Evolutionary conservation across 2,797 vertebrate genomes (phyloP).

Genomic region (Meda fulgida): DNA sequence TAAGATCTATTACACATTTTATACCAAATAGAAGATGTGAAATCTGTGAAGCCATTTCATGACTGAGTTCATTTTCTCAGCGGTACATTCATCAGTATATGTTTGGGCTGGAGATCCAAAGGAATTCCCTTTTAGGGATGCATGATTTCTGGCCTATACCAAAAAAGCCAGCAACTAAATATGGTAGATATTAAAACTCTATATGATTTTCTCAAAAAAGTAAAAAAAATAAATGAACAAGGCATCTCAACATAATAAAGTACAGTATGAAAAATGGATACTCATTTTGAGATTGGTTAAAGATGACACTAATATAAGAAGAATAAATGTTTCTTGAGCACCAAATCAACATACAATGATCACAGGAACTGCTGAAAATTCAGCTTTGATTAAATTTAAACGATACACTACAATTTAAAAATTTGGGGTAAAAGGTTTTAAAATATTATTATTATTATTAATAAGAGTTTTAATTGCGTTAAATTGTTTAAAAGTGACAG

Average conservation of each 20-base stretch:
- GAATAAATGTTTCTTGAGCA: neutral
- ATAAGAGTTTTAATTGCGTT: neutral
- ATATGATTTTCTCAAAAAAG: neutral
- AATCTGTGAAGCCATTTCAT: conserved; percentile 29
- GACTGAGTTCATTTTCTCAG: conserved; percentile 11
- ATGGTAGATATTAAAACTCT: neutral
- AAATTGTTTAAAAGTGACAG: neutral
- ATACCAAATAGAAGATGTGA: conserved; percentile 6
- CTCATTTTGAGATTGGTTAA: neutral
- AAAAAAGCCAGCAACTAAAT: neutral
- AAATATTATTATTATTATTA: neutral
- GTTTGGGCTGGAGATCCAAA: conserved; percentile 2
- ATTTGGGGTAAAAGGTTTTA: neutral
- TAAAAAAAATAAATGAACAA: neutral
- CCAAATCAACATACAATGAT: neutral
- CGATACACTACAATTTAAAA: neutral
- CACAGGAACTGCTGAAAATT: neutral
- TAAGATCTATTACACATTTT: conserved; percentile 19
- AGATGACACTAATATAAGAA: neutral
- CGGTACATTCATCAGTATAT: neutral
- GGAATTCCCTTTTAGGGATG: conserved; percentile 2
- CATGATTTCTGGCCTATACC: neutral
- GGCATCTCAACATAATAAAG: neutral
- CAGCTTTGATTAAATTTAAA: neutral
- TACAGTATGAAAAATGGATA: neutral